phyloP scores from a whole-genome alignment of 2,888 invertebrate species.

The Thyatira batis region DNA sequence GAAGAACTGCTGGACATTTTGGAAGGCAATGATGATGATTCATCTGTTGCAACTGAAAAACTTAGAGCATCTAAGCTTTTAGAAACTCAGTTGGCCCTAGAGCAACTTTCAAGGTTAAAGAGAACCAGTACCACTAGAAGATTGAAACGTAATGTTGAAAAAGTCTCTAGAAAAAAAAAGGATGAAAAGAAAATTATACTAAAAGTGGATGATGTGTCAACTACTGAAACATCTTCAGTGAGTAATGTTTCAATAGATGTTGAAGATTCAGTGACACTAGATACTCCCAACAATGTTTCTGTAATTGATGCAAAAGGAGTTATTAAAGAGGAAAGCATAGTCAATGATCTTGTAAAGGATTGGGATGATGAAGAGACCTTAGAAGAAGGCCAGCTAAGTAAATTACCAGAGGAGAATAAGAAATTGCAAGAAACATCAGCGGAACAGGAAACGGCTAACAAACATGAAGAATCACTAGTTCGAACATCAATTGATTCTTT shows the following conservation, averaged over 20 bases:
- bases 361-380: constrained; percentile 73
- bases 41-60: constrained; percentile 25
- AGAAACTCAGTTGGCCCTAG: constrained; percentile 63
- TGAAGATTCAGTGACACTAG: constrained; percentile 1
- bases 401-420: constrained; percentile 36
- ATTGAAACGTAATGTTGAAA: constrained; percentile 24
- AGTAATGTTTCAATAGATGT: neutral
- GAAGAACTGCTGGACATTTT: constrained; percentile 73
- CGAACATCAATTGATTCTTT: constrained; percentile 45
- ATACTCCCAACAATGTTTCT: constrained; percentile 1
- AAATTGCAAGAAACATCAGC: constrained; percentile 25
- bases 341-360: constrained; percentile 80
- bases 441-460: constrained; percentile 33
- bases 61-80: constrained; percentile 38
- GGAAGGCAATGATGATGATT: constrained; percentile 66
- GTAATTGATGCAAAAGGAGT: constrained; percentile 18
- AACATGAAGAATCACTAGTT: constrained; percentile 33
- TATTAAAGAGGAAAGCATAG: constrained; percentile 56
- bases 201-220: neutral
- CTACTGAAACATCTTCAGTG: neutral
- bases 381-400: constrained; percentile 39
- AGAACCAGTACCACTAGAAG: constrained; percentile 21
- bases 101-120: constrained; percentile 65
- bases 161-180: constrained; percentile 26
- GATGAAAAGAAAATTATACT: constrained; percentile 22